These are phyloP conservation scores for Platysteira castanea DNA, from an alignment of 2,113 vertebrate genomes.

Conservation along the genomic window DNA sequence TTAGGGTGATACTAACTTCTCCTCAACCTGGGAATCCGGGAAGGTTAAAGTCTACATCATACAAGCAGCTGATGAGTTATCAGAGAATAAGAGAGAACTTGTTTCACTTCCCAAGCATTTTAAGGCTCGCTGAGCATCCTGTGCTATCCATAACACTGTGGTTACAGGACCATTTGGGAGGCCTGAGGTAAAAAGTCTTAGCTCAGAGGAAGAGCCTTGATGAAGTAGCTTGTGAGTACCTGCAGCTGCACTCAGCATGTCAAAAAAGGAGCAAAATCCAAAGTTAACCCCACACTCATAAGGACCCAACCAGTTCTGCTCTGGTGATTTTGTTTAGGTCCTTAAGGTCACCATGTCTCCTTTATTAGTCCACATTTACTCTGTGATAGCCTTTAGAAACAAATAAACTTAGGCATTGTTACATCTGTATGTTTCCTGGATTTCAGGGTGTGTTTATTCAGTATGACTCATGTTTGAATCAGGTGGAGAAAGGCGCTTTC, in stretches of 20 bases:
- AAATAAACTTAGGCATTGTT: not conserved
- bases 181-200: not conserved
- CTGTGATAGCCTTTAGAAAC: not conserved
- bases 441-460: not conserved
- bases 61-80: not conserved
- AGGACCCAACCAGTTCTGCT: not conserved
- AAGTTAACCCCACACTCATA: not conserved
- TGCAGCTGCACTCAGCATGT: not conserved
- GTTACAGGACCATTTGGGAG: not conserved
- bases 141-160: rapidly evolving
- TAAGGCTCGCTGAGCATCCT: not conserved
- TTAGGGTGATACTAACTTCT: not conserved
- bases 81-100: not conserved
- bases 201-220: not conserved
- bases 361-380: not conserved
- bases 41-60: not conserved
- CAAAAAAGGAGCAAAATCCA: not conserved
- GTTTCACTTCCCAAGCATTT: not conserved
- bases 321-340: not conserved
- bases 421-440: rapidly evolving
- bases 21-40: not conserved
- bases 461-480: not conserved
- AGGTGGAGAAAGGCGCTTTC: not conserved
- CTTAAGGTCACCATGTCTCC: not conserved
- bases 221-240: not conserved